phyloP scores from a whole-genome alignment of 2,797 vertebrate genomes.

The Poeciliopsis presidionis region DNA sequence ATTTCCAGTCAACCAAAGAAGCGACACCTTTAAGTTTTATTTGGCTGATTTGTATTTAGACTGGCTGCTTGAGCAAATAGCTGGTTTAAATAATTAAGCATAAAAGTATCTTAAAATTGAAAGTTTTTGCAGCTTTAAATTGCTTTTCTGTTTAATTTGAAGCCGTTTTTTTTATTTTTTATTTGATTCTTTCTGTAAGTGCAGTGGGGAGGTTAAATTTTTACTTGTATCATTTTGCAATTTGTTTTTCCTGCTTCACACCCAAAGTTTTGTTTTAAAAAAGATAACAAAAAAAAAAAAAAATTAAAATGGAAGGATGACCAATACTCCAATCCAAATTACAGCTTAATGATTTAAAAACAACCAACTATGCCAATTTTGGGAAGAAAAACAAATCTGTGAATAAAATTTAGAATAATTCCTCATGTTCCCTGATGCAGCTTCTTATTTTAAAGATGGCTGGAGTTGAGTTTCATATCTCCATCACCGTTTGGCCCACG shows the following conservation, averaged over 20 bases:
- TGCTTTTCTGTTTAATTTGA: background rate
- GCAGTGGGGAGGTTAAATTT: no score
- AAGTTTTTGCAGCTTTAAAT: background rate
- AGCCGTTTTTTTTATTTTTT: no score
- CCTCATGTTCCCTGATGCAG: background rate
- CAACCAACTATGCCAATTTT: background rate
- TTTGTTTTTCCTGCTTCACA: background rate
- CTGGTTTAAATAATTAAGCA: background rate
- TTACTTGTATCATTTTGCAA: no score
- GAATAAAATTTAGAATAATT: background rate
- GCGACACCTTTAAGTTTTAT: background rate
- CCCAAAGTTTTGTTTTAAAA: background rate
- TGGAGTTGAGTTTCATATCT: background rate
- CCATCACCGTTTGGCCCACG: background rate
- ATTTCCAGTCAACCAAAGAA: background rate
- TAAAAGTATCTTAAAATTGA: background rate
- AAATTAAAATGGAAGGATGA: background rate
- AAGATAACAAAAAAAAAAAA: background rate
- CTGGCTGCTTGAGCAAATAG: background rate
- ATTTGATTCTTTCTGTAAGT: background rate
- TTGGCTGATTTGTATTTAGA: background rate
- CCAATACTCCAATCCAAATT: background rate
- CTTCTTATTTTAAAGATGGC: background rate
- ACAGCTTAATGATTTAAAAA: background rate
- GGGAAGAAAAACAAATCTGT: background rate